These are phyloP conservation scores for Rosalia funebris DNA, from an alignment of 2,888 invertebrate species.

Conservation along the genomic window DNA sequence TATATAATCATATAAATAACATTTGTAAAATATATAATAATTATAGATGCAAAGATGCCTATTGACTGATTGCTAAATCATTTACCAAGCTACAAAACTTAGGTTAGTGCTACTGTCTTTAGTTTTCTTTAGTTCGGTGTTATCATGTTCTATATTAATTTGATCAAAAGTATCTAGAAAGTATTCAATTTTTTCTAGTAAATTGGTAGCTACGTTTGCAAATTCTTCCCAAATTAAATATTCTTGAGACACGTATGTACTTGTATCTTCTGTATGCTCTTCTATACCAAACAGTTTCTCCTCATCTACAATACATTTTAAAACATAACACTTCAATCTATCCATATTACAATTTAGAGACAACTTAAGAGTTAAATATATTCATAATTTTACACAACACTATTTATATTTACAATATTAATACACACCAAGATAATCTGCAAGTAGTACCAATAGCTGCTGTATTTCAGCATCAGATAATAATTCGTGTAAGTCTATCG, in stretches of 20 bases:
- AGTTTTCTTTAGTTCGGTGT: slow-evolving; percentile 29
- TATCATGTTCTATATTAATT: slow-evolving; percentile 50
- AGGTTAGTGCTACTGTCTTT: slow-evolving; percentile 60
- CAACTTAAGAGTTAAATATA: too few species aligned
- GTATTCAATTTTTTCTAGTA: slow-evolving; percentile 72
- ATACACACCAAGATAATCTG: slow-evolving; percentile 66
- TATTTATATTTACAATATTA: too few species aligned
- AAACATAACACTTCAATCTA: too few species aligned
- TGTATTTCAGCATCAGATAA: slow-evolving; percentile 67
- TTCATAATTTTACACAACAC: too few species aligned
- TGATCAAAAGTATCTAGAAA: slow-evolving; percentile 62
- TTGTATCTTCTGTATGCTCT: slow-evolving; percentile 59
- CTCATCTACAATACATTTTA: slow-evolving; percentile 66
- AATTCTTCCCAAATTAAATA: slow-evolving; percentile 77
- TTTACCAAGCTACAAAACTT: slow-evolving; percentile 61
- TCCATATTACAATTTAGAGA: too few species aligned
- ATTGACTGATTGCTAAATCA: slow-evolving; percentile 11
- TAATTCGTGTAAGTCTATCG: slow-evolving; percentile 64
- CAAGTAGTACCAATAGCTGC: slow-evolving; percentile 66
- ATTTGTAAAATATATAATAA: slow-evolving; percentile 26
- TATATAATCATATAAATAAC: slow-evolving; percentile 11
- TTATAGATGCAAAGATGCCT: slow-evolving; percentile 10
- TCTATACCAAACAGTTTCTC: slow-evolving; percentile 67
- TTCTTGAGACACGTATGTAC: slow-evolving; percentile 60
- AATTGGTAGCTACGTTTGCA: slow-evolving; percentile 77